Conservation (phyloP, 2,113 vertebrate species). For the Pseudorasbora parva region DNA sequence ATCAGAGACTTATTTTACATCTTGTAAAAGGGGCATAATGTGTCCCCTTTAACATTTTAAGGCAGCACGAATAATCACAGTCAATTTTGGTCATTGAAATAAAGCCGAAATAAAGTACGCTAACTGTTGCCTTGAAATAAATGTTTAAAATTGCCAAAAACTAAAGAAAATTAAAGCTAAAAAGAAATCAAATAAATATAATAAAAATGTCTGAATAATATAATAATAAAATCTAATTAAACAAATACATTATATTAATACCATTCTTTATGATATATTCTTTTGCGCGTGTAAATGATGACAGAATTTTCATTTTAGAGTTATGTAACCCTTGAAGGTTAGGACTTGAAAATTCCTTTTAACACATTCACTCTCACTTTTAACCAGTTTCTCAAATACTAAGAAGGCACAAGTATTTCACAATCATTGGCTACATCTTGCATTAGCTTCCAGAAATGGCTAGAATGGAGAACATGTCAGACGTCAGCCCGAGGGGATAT, state of each 20-base stretch:
- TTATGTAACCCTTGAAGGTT: not conserved
- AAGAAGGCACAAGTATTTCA: not conserved
- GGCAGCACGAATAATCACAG: no score
- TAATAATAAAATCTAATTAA: not conserved
- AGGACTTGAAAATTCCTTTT: not conserved
- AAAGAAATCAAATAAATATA: no score
- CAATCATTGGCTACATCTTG: not conserved
- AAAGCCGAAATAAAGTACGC: no score
- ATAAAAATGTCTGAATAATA: no score
- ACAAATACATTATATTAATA: not conserved
- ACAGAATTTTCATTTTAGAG: not conserved
- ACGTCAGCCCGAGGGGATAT: conserved; percentile 18
- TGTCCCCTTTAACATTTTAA: no score
- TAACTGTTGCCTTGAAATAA: no score
- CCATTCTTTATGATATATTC: not conserved
- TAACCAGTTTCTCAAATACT: not conserved
- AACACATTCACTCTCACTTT: not conserved
- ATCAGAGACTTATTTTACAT: no score
- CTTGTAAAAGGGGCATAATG: no score
- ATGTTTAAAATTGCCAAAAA: no score
- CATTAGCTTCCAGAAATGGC: conserved; percentile 20
- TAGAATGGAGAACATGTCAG: conserved; percentile 27
- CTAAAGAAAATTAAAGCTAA: no score
- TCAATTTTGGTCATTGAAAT: no score
- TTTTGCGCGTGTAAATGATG: not conserved